Evolutionary conservation across 2,888 invertebrate genomes (phyloP).

Genomic region (Heliconius ethilla): DNA sequence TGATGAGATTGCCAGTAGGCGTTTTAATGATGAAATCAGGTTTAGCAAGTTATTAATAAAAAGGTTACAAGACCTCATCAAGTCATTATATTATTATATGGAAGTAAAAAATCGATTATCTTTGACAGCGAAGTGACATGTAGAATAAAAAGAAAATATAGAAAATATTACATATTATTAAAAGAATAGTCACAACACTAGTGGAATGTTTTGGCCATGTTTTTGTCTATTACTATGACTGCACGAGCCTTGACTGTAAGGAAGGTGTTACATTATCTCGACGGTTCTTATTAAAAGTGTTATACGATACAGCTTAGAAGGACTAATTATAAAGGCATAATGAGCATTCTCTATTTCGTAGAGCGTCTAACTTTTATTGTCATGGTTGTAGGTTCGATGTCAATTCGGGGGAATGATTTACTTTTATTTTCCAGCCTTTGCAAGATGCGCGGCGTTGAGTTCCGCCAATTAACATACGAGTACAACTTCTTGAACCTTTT

Average conservation of each 20-base stretch:
- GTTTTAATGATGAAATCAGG: background rate
- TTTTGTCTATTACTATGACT: background rate
- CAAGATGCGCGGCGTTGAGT: background rate
- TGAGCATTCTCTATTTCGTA: background rate
- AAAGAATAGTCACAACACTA: too few species aligned
- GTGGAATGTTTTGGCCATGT: background rate
- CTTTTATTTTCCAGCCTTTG: background rate
- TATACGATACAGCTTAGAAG: slow-evolving; percentile 9
- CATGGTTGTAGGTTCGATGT: background rate
- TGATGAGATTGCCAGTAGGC: background rate
- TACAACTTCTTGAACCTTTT: too few species aligned
- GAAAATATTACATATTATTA: too few species aligned
- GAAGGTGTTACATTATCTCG: background rate
- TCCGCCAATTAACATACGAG: too few species aligned
- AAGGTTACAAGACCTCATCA: background rate
- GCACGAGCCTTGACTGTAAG: background rate
- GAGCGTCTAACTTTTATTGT: background rate
- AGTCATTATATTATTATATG: background rate
- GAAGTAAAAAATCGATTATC: background rate
- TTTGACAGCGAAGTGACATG: background rate
- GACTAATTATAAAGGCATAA: background rate
- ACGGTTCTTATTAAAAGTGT: background rate
- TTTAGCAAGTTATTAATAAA: background rate
- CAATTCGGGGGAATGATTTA: background rate
- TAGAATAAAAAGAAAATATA: background rate